These are phyloP conservation scores for Peromyscus maniculatus DNA, from an alignment of 2,113 vertebrate genomes.

Conservation along the genomic window DNA sequence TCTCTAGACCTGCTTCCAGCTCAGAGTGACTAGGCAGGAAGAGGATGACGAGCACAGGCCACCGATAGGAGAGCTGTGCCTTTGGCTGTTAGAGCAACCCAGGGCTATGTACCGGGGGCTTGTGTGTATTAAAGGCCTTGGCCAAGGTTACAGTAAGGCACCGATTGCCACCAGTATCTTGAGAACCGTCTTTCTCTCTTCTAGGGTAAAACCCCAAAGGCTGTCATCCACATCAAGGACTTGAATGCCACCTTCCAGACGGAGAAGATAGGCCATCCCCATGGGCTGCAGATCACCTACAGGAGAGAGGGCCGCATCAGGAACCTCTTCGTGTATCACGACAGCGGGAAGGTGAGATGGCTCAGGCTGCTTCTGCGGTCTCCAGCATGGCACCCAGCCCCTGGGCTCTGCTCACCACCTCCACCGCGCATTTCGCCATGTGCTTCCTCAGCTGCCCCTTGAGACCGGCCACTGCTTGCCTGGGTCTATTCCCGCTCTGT, in stretches of 20 bases:
- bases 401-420: background rate
- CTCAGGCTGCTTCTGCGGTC: accelerated
- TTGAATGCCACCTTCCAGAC: constrained; percentile 95
- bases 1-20: background rate
- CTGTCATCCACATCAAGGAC: constrained; percentile 90
- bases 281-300: constrained; percentile 95
- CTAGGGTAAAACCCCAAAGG: constrained; percentile 92
- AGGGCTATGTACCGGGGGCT: background rate
- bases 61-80: background rate
- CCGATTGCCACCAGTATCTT: background rate
- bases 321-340: constrained; percentile 95
- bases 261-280: constrained; percentile 92
- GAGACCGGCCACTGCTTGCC: background rate
- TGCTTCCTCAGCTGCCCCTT: background rate
- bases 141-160: background rate
- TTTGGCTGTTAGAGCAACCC: background rate
- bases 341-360: constrained; percentile 90
- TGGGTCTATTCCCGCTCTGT: background rate
- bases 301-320: constrained; percentile 86
- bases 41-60: background rate
- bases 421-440: background rate
- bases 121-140: background rate
- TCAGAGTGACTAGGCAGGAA: background rate
- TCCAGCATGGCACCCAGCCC: background rate
- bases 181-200: constrained; percentile 69